Percentiles rank a stretch among this genome's conserved stretches.
These are phyloP conservation scores for Tachuris rubrigastra DNA, from an alignment of 2,113 vertebrate species.

Conservation along the genomic window DNA sequence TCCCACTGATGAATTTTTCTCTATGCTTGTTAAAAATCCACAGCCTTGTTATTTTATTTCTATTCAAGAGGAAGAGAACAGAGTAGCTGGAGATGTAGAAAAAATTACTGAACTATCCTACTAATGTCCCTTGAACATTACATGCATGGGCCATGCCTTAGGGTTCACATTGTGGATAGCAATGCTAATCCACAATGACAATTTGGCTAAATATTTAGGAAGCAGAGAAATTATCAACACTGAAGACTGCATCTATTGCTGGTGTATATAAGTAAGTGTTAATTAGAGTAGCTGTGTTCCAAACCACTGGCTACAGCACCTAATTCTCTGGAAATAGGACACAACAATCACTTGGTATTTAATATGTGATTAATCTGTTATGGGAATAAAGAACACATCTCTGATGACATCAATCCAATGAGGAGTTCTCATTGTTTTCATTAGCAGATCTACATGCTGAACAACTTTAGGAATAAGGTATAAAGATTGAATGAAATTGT, in stretches of 20 bases:
- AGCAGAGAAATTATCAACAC: neutral
- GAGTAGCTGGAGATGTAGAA: neutral
- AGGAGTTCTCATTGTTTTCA: neutral
- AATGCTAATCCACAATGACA: neutral
- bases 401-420: neutral
- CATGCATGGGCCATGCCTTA: neutral
- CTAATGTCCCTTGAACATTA: neutral
- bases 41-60: neutral
- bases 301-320: neutral
- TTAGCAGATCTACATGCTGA: neutral
- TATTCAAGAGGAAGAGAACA: neutral
- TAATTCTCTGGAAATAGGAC: neutral
- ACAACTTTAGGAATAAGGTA: neutral
- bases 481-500: neutral
- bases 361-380: neutral
- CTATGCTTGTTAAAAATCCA: neutral
- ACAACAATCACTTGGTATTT: neutral
- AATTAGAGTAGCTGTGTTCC: neutral
- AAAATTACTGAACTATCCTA: neutral
- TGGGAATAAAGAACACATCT: neutral
- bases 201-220: neutral
- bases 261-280: neutral
- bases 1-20: neutral
- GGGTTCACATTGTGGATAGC: neutral
- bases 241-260: neutral